Evolutionary conservation across 2,113 vertebrate genomes (phyloP).

Genomic region (Hystrix brachyura): DNA sequence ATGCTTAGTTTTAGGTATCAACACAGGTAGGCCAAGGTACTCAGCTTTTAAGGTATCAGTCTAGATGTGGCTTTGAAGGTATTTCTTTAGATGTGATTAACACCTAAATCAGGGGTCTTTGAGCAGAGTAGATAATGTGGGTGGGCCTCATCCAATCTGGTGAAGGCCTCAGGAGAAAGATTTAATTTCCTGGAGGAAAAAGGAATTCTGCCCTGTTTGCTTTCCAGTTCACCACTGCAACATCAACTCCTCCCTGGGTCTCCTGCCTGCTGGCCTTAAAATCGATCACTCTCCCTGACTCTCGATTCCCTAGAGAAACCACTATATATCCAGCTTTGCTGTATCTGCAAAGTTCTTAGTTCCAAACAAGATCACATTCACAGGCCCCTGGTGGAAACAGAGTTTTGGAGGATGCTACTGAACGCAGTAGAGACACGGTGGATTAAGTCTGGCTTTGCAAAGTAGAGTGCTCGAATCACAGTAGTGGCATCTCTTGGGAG

Average conservation of each 20-base stretch:
- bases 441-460: background rate
- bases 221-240: background rate
- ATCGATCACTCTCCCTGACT: background rate
- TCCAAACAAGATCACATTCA: background rate
- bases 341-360: background rate
- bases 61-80: background rate
- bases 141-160: background rate
- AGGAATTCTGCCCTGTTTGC: background rate
- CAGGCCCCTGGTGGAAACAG: background rate
- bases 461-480: background rate
- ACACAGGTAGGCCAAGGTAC: background rate
- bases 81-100: background rate
- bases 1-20: background rate
- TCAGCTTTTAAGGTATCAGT: background rate
- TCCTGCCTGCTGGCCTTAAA: background rate
- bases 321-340: background rate
- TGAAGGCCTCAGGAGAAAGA: background rate
- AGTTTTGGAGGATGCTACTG: background rate
- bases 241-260: background rate
- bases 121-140: background rate
- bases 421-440: fast-evolving
- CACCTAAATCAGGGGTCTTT: background rate
- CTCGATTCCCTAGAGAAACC: background rate
- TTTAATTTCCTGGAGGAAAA: background rate
- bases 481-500: background rate